Conservation (phyloP, 2,797 vertebrate species). For the Catamblyrhynchus diadema region DNA sequence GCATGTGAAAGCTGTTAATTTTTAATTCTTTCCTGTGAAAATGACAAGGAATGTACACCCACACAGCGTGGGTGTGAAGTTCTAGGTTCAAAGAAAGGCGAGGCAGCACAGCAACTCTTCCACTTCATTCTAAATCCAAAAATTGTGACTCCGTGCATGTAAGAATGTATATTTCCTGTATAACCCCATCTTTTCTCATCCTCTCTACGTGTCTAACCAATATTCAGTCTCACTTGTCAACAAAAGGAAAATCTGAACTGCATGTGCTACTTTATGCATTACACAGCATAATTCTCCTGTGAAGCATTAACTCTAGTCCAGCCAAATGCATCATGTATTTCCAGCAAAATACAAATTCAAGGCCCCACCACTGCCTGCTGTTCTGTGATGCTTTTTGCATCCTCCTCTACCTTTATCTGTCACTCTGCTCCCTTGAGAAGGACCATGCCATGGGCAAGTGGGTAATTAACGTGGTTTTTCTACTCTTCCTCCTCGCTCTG, state of each 20-base stretch:
- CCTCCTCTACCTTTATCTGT: background rate
- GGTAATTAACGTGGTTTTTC: rapidly evolving
- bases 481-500: background rate
- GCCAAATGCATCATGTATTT: background rate
- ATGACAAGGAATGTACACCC: background rate
- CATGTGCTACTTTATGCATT: background rate
- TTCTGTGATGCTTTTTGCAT: rapidly evolving
- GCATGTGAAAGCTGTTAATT: background rate
- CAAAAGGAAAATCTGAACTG: background rate
- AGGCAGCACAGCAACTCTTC: background rate
- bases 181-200: background rate
- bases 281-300: background rate
- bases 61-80: background rate
- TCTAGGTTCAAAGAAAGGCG: background rate
- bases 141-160: background rate
- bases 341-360: background rate
- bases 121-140: background rate
- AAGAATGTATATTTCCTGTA: background rate
- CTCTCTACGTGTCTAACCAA: background rate
- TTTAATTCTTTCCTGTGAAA: background rate
- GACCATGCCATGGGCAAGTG: rapidly evolving
- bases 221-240: background rate
- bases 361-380: background rate
- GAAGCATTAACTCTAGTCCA: background rate
- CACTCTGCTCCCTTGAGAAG: background rate